These are phyloP conservation scores for Brachirus orientalis DNA, from an alignment of 2,113 vertebrate species.

Conservation along the genomic window DNA sequence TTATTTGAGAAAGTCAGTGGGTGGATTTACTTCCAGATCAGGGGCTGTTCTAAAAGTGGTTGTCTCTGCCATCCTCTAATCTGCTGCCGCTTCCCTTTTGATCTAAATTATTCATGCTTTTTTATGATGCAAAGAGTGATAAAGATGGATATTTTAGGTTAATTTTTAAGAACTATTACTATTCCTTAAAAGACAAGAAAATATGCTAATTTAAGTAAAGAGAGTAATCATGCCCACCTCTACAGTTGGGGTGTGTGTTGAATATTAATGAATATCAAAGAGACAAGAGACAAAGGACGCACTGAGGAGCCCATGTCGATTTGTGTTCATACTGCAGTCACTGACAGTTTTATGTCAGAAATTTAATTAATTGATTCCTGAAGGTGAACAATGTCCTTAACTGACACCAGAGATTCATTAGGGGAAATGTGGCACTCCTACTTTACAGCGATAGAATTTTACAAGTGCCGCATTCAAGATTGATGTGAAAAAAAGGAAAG, in stretches of 20 bases:
- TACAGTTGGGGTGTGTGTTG: neutral
- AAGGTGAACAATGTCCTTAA: neutral
- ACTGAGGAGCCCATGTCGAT: neutral
- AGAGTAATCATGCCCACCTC: neutral
- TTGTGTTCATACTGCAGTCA: neutral
- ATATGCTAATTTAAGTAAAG: neutral
- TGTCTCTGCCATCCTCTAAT: too few species aligned
- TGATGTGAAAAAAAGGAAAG: conserved; percentile 5
- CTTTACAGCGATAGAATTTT: conserved; percentile 9
- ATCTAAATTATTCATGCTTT: neutral
- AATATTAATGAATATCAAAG: neutral
- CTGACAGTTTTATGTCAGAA: neutral
- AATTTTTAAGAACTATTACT: neutral
- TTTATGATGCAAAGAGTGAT: neutral
- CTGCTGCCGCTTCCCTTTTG: too few species aligned
- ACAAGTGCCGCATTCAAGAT: conserved; percentile 20
- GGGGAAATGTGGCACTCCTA: neutral
- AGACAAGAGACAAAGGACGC: neutral
- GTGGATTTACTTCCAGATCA: too few species aligned
- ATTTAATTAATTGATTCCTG: neutral
- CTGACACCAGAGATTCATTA: neutral
- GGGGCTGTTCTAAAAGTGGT: too few species aligned
- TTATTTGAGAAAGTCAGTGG: too few species aligned
- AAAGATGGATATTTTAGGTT: neutral
- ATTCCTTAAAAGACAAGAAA: neutral